Base-by-base conservation (phyloP, 2,797 vertebrate species). In the Kryptolebias ocellatus region DNA sequence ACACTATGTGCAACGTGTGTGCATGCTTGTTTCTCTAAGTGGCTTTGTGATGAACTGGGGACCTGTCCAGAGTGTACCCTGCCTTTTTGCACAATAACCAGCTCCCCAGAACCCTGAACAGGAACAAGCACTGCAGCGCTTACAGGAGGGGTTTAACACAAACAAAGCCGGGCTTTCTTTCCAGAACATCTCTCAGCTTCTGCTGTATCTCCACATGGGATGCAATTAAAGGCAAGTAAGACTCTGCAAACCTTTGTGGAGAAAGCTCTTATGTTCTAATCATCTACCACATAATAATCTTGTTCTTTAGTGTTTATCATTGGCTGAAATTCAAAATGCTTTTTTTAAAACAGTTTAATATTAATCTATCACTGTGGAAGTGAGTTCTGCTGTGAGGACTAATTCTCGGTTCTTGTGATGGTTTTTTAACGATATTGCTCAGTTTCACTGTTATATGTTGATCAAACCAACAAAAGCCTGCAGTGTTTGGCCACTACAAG, bases 381-480 rank as follows among this genome's bases (percentile, higher is more conserved):
- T n/a, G n/a, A 50, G 18, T 6, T 15, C 44, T 46, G 14, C n/a
- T 20, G n/a, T 4, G 4, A 64, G 16, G 20, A 46, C 51, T 1
- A 3, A 27, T 39, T 16, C 47, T 63, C 4, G 20, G 20, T 24
- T 24, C 20, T 24, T 24, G 20, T 24, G 20, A 1, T 4, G 12
- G 31, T 1, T n/a, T 14, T 11, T 34, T 11, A 45, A 66, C 57
- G 39, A 8, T 44, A 8, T 37, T 10, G 6, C 39, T 11, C 39
- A 24, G 12, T 54, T 57, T 17, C 17, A 12, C 12, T 3, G 17
- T 55, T 64, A 28, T 16, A 16, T 45, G 54, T 57, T 53, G 67
- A 71, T 75, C 20, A 59, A 60, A 67, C 62, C 24, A 10, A 68
- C 42, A n/a, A 64, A 65, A 47, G 52, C 60, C 45, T 0, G 5